A percentile compares a stretch with the other conserved stretches of the same genome.
Evolutionary conservation across 2,113 vertebrate genomes (phyloP).

Genomic region (Vulpes ferrilata): DNA sequence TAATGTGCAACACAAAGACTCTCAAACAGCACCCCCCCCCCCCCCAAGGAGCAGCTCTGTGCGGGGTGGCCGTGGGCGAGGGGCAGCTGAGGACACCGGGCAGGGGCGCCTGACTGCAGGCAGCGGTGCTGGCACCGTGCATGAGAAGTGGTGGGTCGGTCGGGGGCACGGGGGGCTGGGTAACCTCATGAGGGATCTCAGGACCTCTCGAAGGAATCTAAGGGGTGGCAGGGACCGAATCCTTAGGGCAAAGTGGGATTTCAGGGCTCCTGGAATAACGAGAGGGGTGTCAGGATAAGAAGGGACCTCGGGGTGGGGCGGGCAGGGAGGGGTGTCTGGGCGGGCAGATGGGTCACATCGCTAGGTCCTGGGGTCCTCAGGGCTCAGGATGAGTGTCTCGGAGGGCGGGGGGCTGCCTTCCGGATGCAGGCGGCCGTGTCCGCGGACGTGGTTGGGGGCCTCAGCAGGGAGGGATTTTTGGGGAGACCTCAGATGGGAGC

Average conservation of each 20-base stretch:
- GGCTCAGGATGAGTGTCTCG: neutral
- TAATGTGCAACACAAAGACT: constrained; percentile 80
- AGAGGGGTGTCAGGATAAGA: neutral
- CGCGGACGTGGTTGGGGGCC: neutral
- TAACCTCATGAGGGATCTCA: neutral
- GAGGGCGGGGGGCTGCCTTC: neutral
- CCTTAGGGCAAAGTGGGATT: neutral
- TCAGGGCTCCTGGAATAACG: neutral
- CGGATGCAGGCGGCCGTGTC: neutral
- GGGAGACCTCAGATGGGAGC: neutral
- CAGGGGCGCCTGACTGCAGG: neutral
- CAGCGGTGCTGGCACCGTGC: fast-evolving
- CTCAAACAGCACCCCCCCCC: neutral
- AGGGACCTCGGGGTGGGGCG: neutral
- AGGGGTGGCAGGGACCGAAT: neutral
- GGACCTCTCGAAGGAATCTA: neutral
- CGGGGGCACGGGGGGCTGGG: neutral
- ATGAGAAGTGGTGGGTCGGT: too few species aligned
- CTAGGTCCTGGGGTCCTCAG: neutral
- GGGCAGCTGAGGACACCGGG: neutral
- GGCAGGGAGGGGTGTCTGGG: neutral
- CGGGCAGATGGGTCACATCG: neutral
- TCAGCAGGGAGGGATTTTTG: neutral
- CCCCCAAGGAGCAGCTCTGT: neutral
- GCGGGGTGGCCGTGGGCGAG: neutral